Conservation (phyloP, 2,113 vertebrate species). For the Prolemur simus region DNA sequence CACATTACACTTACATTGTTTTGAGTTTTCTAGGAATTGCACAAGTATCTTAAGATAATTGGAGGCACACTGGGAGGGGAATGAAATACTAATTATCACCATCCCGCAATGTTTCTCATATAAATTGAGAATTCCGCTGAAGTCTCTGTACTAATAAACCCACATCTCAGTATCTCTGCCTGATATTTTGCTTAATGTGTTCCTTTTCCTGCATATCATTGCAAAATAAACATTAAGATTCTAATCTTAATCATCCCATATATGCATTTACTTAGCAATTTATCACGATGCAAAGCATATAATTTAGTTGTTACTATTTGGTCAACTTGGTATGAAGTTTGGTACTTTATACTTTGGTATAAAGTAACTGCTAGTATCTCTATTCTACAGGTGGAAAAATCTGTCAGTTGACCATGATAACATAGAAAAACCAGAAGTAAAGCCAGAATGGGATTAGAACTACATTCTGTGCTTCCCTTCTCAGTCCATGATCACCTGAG, state of each 20-base stretch:
- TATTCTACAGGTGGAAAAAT: neutral
- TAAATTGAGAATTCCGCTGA: neutral
- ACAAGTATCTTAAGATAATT: neutral
- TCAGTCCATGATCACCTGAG: neutral
- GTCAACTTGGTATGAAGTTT: no score
- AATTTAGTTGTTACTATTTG: constrained; percentile 7
- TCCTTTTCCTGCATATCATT: neutral
- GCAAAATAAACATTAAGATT: neutral
- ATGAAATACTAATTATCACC: neutral
- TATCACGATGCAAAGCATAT: neutral
- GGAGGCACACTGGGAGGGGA: neutral
- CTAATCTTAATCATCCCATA: neutral
- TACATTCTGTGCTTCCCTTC: neutral
- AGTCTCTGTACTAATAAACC: neutral
- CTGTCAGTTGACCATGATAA: neutral
- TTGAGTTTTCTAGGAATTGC: neutral
- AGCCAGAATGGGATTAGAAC: neutral
- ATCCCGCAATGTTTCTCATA: neutral
- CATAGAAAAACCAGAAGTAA: neutral
- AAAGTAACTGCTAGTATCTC: neutral
- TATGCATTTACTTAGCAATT: neutral
- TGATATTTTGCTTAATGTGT: neutral
- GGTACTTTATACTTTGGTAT: no score
- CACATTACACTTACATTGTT: neutral
- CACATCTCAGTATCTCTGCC: neutral